A percentile compares a stretch with the other conserved stretches of the same genome.
These are phyloP conservation scores for Amyelois transitella DNA, from an alignment of 1,140 invertebrate species.

Conservation along the genomic window DNA sequence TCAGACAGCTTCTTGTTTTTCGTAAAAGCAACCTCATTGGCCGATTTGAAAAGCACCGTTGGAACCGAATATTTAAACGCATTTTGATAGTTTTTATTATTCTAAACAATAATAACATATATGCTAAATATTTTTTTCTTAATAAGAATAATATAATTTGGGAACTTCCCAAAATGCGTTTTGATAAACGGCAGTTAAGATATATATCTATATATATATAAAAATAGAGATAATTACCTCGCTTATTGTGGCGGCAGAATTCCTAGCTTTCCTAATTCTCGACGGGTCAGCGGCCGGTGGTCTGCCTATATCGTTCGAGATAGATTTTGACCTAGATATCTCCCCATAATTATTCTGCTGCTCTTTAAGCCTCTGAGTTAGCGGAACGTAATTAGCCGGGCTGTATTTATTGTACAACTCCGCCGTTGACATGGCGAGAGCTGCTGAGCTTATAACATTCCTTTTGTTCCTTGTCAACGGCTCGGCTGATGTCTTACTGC, in stretches of 20 bases:
- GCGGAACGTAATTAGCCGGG: constrained; percentile 77
- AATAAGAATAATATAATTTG: no score
- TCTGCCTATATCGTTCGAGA: constrained; percentile 73
- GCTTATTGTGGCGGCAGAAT: constrained; percentile 49
- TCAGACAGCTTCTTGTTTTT: no score
- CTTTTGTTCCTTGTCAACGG: constrained; percentile 39
- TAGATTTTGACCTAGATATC: constrained; percentile 72
- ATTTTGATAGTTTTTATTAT: no score
- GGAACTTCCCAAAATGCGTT: no score
- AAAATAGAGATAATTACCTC: constrained; percentile 53
- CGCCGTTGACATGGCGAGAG: constrained; percentile 67
- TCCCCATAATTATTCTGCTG: constrained; percentile 55
- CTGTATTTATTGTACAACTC: constrained; percentile 79
- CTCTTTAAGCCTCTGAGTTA: constrained; percentile 68
- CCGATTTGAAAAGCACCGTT: no score
- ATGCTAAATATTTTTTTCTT: no score
- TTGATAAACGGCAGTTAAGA: no score
- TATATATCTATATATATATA: constrained; percentile 30
- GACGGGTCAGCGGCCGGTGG: constrained; percentile 47
- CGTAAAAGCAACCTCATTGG: no score
- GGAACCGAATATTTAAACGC: no score
- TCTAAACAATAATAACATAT: no score
- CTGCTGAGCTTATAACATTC: constrained; percentile 36
- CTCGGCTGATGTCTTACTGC: constrained; percentile 43
- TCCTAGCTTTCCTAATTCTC: constrained; percentile 46